Base-by-base conservation (phyloP, 2,888 invertebrate genomes). In the Phania funesta region DNA sequence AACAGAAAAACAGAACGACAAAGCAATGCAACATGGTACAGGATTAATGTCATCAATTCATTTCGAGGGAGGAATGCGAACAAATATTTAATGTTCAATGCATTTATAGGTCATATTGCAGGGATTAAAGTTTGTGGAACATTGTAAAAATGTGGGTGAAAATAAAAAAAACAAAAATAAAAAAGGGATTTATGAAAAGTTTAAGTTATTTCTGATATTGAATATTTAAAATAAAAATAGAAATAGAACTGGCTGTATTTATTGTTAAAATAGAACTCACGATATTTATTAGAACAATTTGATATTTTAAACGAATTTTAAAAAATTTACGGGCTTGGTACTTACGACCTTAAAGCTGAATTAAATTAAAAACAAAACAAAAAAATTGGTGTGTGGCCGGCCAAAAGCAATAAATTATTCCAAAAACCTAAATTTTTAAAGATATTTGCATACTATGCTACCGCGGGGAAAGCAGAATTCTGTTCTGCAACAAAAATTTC, bases 21-120 rank as follows among this genome's bases (percentile, higher is more conserved):
- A 44, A 32, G 4, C 8, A 46, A 20, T 20, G 22, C 13, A 13
- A 16, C n/a, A 65, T 20, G 26, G 8, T 35, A 62, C 16, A 67
- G 73, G 62, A 82, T 78, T 74, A 78, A 74, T 82, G 81, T 68
- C 81, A 77, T 82, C 74, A 74, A 74, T 78, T 73, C 35, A 73
- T 64, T 68, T 38, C 58, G 16, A 74, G 26, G 29, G 52, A 50
- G 38, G 78, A 82, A 82, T 82, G 73, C 38, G 68, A 58, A 74
- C 68, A 70, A 77, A 68, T 81, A 81, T 81, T 81, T 77, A 77
- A 78, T 82, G 78, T 82, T 82, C 68, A 82, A 41, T 82, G 78
- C 77, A 82, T 77, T 82, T 82, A 65, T 74, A 70, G 81, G 81
- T 82, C 78, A 82, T 50, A 82, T 70, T 50, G 64, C 38, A 77